Percentiles rank a stretch among this genome's conserved stretches.
phyloP scores from a whole-genome alignment of 2,888 invertebrate genomes.

The Heteromyza rotundicornis region DNA sequence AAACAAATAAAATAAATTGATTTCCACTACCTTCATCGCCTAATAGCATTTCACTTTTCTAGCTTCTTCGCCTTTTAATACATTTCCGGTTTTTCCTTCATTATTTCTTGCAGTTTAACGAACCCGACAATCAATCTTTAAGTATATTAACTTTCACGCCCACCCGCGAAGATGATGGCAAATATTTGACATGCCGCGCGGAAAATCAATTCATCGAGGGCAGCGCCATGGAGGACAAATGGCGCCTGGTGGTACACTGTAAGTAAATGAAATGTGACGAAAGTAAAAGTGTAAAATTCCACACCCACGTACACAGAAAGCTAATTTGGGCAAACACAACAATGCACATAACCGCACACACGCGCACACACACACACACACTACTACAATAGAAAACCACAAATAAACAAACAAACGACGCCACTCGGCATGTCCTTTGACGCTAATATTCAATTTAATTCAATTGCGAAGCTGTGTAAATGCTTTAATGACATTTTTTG shows the following conservation, averaged over 20 bases:
- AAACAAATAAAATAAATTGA: no score
- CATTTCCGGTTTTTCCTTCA: constrained; percentile 37
- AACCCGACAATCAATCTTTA: constrained; percentile 81
- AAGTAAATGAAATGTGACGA: no score
- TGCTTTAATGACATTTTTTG: constrained; percentile 37
- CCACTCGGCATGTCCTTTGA: constrained; percentile 24
- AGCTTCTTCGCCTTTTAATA: constrained; percentile 29
- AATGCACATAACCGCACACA: no score
- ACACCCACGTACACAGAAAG: neutral
- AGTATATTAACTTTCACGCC: constrained; percentile 85
- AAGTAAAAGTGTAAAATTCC: no score
- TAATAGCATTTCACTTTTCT: constrained; percentile 28
- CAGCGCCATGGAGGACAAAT: constrained; percentile 85
- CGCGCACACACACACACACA: no score
- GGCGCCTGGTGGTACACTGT: constrained; percentile 88
- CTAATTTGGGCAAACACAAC: neutral
- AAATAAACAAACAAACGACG: constrained; percentile 15
- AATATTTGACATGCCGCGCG: constrained; percentile 85
- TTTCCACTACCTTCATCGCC: no score
- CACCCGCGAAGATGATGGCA: constrained; percentile 85
- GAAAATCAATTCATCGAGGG: constrained; percentile 85
- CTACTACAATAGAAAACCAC: no score
- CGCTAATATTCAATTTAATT: constrained; percentile 43
- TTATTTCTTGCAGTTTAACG: constrained; percentile 70
- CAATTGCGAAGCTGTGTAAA: constrained; percentile 42